Conservation (phyloP, 2,888 invertebrate species). For the Watsonalla cultraria region DNA sequence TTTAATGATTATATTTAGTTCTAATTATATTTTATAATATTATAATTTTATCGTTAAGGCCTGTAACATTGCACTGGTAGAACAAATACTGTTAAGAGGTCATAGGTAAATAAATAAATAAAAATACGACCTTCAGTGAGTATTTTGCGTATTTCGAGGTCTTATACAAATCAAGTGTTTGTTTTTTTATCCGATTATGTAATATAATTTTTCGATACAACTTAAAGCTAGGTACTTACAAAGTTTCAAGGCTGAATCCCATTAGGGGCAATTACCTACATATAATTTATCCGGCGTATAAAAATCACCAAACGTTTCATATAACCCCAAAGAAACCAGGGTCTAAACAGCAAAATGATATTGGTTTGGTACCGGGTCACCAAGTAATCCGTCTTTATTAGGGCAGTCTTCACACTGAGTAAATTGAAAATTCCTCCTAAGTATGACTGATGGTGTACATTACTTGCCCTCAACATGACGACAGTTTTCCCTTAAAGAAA, state of each 20-base stretch:
- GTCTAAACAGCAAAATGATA: slow-evolving; percentile 42
- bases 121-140: too few relatives aligned
- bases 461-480: slow-evolving; percentile 63
- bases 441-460: slow-evolving; percentile 75
- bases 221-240: too few relatives aligned
- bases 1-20: too few relatives aligned
- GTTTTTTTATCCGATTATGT: neutral
- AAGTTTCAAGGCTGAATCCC: too few relatives aligned
- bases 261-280: neutral
- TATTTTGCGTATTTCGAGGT: neutral
- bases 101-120: too few relatives aligned
- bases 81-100: too few relatives aligned
- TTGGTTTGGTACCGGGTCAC: slow-evolving; percentile 39
- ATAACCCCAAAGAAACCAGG: slow-evolving; percentile 16
- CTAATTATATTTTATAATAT: too few relatives aligned
- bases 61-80: too few relatives aligned
- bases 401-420: slow-evolving; percentile 52
- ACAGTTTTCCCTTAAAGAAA: slow-evolving; percentile 66
- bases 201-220: too few relatives aligned
- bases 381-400: slow-evolving; percentile 71
- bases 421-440: slow-evolving; percentile 76
- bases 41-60: too few relatives aligned
- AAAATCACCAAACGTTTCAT: neutral
- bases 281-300: neutral
- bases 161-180: slow-evolving; percentile 16